Percentiles rank a stretch among this genome's conserved stretches.
phyloP scores from a whole-genome alignment of 2,888 invertebrate genomes.

The Megaustenia siamemsis region DNA sequence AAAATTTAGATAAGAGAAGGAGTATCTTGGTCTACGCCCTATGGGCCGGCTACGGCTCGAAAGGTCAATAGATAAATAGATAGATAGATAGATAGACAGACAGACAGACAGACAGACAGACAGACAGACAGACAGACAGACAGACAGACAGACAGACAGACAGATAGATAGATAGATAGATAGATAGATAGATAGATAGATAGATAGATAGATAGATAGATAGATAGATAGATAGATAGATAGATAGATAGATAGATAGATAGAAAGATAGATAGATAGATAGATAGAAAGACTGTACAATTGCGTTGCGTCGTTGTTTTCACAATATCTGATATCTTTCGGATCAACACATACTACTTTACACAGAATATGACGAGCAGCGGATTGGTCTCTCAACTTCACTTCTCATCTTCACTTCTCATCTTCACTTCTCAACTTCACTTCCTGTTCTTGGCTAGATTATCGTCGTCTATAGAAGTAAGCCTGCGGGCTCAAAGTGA shows the following conservation, averaged over 20 bases:
- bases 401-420: too few species aligned
- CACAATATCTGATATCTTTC: too few species aligned
- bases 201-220: conserved; percentile 39
- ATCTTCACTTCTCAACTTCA: too few species aligned
- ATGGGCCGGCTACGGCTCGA: too few species aligned
- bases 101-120: conserved; percentile 8
- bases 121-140: conserved; percentile 17
- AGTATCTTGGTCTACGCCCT: not conserved
- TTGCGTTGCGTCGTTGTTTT: too few species aligned
- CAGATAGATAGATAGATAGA: conserved; percentile 22
- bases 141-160: not conserved
- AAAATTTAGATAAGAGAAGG: too few species aligned
- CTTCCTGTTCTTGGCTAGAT: too few species aligned
- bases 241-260: not conserved
- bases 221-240: not conserved
- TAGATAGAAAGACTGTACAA: not conserved
- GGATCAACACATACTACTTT: too few species aligned
- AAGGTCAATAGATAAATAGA: not conserved
- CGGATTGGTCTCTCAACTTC: too few species aligned
- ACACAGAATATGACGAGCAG: too few species aligned
- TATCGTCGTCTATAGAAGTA: too few species aligned
- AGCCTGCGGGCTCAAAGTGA: too few species aligned
- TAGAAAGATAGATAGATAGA: not conserved
- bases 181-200: conserved; percentile 19
- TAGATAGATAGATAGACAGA: not conserved